Conservation (phyloP, 2,113 vertebrate species). For the Nycticryphes semicollaris region DNA sequence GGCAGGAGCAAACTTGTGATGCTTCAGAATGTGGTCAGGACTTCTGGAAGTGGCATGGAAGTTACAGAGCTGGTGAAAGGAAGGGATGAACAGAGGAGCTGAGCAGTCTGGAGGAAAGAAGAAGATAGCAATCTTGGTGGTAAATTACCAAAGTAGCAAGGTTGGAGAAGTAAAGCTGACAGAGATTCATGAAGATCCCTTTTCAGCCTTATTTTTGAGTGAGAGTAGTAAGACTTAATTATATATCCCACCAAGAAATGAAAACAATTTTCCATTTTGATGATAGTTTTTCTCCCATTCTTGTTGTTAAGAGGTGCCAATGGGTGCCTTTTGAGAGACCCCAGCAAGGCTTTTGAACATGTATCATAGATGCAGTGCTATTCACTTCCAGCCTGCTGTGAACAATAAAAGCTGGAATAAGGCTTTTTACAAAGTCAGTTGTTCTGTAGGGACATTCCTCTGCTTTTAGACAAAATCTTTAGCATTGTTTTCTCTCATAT, state of each 20-base stretch:
- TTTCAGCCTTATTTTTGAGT: not conserved
- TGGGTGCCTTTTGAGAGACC: not conserved
- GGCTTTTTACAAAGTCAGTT: not conserved
- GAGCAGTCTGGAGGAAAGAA: not conserved
- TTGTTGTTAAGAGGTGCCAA: not conserved
- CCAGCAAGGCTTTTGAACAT: not conserved
- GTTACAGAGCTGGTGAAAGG: not conserved
- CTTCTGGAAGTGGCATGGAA: not conserved
- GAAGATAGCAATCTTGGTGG: not conserved
- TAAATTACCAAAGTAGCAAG: not conserved
- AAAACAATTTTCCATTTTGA: not conserved
- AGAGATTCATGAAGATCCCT: not conserved
- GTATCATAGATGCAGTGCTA: not conserved
- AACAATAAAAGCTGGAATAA: not conserved
- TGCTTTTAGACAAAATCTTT: not conserved
- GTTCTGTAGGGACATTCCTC: not conserved
- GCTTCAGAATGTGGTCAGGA: not conserved
- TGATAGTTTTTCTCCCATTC: not conserved
- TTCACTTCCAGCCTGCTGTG: not conserved
- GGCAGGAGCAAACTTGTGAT: not conserved
- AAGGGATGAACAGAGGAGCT: not conserved
- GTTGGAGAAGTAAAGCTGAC: not conserved
- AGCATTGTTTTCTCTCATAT: not conserved
- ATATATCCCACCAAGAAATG: not conserved
- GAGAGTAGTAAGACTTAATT: not conserved